Evolutionary conservation across 2,113 vertebrate genomes (phyloP), one percentile per base, ranked within the genome.

Genomic region (Marmota monax): DNA sequence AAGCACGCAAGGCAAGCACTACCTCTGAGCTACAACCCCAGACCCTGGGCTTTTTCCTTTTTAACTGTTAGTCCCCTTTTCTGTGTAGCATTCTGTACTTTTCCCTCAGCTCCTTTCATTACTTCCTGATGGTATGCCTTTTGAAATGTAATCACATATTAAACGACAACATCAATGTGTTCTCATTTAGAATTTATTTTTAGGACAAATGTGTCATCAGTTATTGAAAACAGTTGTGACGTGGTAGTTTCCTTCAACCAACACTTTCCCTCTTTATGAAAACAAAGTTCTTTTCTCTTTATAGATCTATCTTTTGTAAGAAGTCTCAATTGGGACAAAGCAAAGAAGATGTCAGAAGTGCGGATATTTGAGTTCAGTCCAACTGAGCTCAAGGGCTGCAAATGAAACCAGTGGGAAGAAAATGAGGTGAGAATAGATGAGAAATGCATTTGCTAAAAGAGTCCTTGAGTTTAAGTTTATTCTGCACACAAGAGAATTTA

Each of bases 371-470:
- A 86, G 29, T 93, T 91, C 45, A 78, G 37, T 78, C 69, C 70
- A 84, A 74, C 82, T 84, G 63, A 87, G 69, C 70, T 92, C n/a
- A 76, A 53, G 42, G 74, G 51, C 84, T 90, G 14, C 77, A 63
- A 34, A 63, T 70, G 0, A 14, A 73, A 85, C 3, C 14, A 37
- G 48, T 5, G 16, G 61, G 17, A 72, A 67, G 25, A 85, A 96
- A 86, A 78, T 51, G 56, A 58, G 32, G 48, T 70, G 56, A 63
- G 76, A 92, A 82, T 27, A 18, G 29, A 94, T 78, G 73, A 86
- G 25, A 88, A 37, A 39, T n/a, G 22, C 25, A n/a, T 85, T 93
- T 78, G n/a, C 42, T 65, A 25, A 90, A 83, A 73, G 78, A 93
- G 51, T 76, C 14, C 4, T 83, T 58, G 39, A 39, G 74, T 84